Percentiles rank a stretch among this genome's conserved stretches.
Evolutionary conservation across 2,797 vertebrate genomes (phyloP).

Genomic region (Morus bassanus): DNA sequence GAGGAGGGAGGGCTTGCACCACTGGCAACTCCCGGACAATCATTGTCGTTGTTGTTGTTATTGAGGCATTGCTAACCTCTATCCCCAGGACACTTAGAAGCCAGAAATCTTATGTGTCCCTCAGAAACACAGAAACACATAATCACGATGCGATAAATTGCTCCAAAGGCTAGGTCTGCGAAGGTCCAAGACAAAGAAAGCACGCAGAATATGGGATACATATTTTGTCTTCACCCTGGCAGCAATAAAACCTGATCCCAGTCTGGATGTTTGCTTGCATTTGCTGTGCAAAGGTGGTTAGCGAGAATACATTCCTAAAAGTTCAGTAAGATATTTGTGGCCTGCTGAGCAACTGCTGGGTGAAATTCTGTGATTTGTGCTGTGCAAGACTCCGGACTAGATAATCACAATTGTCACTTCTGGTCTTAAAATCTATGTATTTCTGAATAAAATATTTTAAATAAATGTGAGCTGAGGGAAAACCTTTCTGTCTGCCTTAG

Average conservation of each 20-base stretch:
- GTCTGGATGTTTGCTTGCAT: not conserved
- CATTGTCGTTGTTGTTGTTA: not conserved
- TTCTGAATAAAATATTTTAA: not conserved
- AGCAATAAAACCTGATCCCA: not conserved
- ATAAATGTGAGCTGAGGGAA: not conserved
- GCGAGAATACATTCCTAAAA: not conserved
- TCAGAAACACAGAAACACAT: not conserved
- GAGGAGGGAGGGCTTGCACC: not conserved
- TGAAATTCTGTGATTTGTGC: not conserved
- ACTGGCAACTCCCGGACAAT: not conserved
- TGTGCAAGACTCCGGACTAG: not conserved
- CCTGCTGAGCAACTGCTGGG: not conserved
- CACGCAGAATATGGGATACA: not conserved
- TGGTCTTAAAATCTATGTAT: not conserved
- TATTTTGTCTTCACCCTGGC: not conserved
- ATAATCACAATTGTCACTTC: not conserved
- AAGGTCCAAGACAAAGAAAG: not conserved
- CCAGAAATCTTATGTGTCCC: not conserved
- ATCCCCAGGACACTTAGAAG: not conserved
- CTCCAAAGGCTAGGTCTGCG: not conserved
- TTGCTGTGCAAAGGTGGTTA: not conserved
- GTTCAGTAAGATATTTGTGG: not conserved
- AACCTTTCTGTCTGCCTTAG: not conserved
- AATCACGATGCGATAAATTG: not conserved
- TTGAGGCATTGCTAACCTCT: not conserved